Conservation (phyloP, 2,797 vertebrate species). For the Sebastes elongatus region DNA sequence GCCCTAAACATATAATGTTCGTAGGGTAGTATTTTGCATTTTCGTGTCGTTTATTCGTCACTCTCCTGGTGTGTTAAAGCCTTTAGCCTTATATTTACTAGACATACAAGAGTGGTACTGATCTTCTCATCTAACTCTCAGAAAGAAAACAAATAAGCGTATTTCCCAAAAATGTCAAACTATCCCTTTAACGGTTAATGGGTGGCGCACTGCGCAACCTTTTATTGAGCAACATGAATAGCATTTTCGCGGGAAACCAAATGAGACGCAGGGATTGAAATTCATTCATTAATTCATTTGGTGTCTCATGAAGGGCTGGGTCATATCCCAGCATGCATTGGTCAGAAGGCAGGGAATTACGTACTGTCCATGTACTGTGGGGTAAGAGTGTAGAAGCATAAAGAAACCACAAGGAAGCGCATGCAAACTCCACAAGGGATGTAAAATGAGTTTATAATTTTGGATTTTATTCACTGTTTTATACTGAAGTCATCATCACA, state of each 20-base stretch:
- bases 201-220: neutral
- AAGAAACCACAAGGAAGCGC: neutral
- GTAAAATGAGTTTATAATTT: neutral
- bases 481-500: slow-evolving; percentile 25
- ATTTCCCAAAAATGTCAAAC: neutral
- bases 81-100: neutral
- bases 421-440: neutral
- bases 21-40: accelerated
- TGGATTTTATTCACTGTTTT: slow-evolving; percentile 8
- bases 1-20: too few species aligned
- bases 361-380: neutral
- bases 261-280: neutral
- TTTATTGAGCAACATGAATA: neutral
- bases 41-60: too few species aligned
- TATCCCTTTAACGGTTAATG: neutral
- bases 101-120: neutral
- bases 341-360: neutral
- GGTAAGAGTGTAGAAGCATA: neutral
- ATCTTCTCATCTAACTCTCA: neutral
- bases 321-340: neutral
- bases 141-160: neutral
- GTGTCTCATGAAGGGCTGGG: neutral
- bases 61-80: too few species aligned
- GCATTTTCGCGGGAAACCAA: neutral
- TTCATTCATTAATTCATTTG: neutral